Evolutionary conservation across 2,888 invertebrate genomes (phyloP).

Genomic region (Nipponacmea schrenckii): DNA sequence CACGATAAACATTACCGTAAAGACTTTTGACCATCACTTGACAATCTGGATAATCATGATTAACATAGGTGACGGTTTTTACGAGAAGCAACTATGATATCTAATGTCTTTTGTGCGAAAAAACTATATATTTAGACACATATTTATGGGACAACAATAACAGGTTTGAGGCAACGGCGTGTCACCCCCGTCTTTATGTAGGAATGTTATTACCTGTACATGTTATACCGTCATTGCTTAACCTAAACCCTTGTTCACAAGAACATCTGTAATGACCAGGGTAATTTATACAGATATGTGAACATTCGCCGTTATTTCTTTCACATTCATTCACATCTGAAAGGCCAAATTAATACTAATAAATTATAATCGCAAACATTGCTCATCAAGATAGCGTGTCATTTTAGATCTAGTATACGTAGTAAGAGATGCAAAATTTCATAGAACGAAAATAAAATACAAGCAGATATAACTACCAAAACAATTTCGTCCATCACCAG

Average conservation of each 20-base stretch:
- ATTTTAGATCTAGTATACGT: neutral
- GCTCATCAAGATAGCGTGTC: too few relatives aligned
- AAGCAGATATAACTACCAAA: slow-evolving; percentile 27
- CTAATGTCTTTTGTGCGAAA: too few relatives aligned
- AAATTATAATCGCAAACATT: neutral
- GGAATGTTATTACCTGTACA: slow-evolving; percentile 34
- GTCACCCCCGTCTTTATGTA: too few relatives aligned
- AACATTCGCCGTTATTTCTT: slow-evolving; percentile 21
- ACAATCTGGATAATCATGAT: too few relatives aligned
- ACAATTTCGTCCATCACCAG: slow-evolving; percentile 33
- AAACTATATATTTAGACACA: too few relatives aligned
- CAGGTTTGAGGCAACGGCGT: too few relatives aligned
- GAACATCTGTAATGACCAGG: slow-evolving; percentile 30
- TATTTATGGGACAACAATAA: too few relatives aligned
- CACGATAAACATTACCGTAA: too few relatives aligned
- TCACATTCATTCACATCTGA: slow-evolving; percentile 31
- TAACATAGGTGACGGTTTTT: too few relatives aligned
- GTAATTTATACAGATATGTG: slow-evolving; percentile 30
- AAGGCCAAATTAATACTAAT: neutral
- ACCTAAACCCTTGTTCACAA: slow-evolving; percentile 24
- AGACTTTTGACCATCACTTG: too few relatives aligned
- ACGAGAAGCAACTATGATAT: too few relatives aligned
- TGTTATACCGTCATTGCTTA: slow-evolving; percentile 22
- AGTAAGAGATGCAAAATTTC: neutral
- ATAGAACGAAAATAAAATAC: neutral